Conservation (phyloP, 2,113 vertebrate genomes). For the Chionis minor region DNA sequence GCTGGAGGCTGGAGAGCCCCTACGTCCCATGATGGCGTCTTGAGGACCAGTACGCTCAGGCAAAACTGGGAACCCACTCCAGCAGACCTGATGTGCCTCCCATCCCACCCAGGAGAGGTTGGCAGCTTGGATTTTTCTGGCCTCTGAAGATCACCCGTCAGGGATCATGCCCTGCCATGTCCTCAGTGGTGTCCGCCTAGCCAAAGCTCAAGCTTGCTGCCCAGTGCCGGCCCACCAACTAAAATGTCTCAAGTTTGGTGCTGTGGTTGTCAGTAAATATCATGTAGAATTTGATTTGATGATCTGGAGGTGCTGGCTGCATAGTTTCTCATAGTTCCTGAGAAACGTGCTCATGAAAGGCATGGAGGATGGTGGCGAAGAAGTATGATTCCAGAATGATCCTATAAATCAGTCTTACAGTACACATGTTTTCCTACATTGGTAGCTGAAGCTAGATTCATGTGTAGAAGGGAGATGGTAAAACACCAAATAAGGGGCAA, state of each 20-base stretch:
- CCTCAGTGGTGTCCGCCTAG: not conserved
- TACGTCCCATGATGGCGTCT: not conserved
- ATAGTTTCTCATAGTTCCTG: not conserved
- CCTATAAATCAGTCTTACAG: not conserved
- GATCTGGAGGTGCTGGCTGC: not conserved
- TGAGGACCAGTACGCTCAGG: rapidly evolving
- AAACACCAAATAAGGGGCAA: not conserved
- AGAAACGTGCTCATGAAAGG: not conserved
- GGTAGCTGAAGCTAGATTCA: not conserved
- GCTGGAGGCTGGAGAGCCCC: not conserved
- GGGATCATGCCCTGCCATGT: not conserved
- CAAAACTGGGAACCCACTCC: rapidly evolving
- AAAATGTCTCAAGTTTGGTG: not conserved
- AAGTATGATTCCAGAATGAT: not conserved
- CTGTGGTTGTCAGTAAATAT: not conserved
- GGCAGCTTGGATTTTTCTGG: not conserved
- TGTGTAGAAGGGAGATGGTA: not conserved
- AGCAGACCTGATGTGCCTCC: not conserved
- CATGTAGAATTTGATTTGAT: not conserved
- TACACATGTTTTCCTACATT: not conserved
- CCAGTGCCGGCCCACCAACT: not conserved
- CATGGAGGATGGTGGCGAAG: not conserved
- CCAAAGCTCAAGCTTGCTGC: not conserved
- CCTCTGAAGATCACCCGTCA: not conserved
- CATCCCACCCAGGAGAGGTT: rapidly evolving